A percentile compares a stretch with the other conserved stretches of the same genome.
phyloP scores from a whole-genome alignment of 2,797 vertebrate genomes.

The Sebastes taczanowskii region DNA sequence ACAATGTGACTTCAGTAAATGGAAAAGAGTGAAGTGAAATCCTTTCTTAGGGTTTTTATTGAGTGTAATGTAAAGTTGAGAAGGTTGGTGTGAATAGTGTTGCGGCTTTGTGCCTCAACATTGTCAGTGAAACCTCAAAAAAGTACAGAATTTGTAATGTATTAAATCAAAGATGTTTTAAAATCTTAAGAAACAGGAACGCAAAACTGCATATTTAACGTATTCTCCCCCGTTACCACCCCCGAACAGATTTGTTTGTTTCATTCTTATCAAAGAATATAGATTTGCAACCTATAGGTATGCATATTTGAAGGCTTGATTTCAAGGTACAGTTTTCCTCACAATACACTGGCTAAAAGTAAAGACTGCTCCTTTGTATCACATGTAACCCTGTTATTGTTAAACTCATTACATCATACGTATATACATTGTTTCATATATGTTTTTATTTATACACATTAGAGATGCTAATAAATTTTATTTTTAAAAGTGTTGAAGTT shows the following conservation, averaged over 20 bases:
- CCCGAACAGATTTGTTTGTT: conserved; percentile 52
- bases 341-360: conserved; percentile 77
- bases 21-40: conserved; percentile 54
- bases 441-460: conserved; percentile 95
- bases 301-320: conserved; percentile 81
- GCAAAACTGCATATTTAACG: conserved; percentile 81
- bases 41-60: conserved; percentile 63
- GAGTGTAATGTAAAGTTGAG: conserved; percentile 55
- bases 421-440: conserved; percentile 86
- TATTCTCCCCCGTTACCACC: conserved; percentile 70
- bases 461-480: conserved; percentile 93
- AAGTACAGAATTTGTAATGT: conserved; percentile 63
- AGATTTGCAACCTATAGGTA: conserved; percentile 85
- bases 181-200: conserved; percentile 73
- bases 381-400: conserved; percentile 87
- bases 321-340: conserved; percentile 84
- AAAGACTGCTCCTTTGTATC: conserved; percentile 81
- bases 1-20: conserved; percentile 59
- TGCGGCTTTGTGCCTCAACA: conserved; percentile 51
- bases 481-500: conserved; percentile 88
- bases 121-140: conserved; percentile 52
- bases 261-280: conserved; percentile 86
- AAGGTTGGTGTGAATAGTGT: conserved; percentile 61
- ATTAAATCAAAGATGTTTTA: conserved; percentile 73
- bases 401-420: conserved; percentile 89